These are phyloP conservation scores for Drosophila equinoxialis DNA, from an alignment of 1,140 invertebrate species.

Conservation along the genomic window DNA sequence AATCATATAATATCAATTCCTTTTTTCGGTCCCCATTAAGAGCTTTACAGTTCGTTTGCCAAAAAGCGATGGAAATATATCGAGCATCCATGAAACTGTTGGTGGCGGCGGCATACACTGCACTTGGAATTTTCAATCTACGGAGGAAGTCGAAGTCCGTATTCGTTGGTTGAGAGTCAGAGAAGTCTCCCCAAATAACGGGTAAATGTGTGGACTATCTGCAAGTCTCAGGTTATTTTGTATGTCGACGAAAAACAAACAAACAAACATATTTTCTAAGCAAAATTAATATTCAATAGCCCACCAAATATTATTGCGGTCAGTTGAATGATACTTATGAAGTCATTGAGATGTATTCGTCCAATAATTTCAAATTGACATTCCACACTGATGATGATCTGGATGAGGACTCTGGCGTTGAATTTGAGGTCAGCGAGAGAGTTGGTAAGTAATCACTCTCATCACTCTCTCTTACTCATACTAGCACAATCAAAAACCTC, in stretches of 20 bases:
- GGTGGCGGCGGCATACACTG: slow-evolving; percentile 55
- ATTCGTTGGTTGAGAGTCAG: slow-evolving; percentile 45
- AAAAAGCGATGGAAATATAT: slow-evolving; percentile 1
- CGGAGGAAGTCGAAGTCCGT: slow-evolving; percentile 30
- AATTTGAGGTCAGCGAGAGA: slow-evolving; percentile 19
- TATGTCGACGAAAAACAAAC: slow-evolving; percentile 22
- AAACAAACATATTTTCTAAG: no score
- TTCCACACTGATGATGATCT: slow-evolving; percentile 54
- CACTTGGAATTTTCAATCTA: slow-evolving; percentile 43
- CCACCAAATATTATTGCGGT: slow-evolving; percentile 39
- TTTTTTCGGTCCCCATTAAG: slow-evolving; percentile 1
- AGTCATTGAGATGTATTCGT: not conserved
- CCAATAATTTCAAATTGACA: slow-evolving; percentile 35
- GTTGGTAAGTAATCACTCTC: slow-evolving; percentile 14
- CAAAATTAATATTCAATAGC: not conserved
- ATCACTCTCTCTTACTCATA: no score
- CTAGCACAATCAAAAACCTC: no score
- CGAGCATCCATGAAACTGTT: slow-evolving; percentile 16
- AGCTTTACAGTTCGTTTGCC: slow-evolving; percentile 17
- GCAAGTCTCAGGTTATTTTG: slow-evolving; percentile 8
- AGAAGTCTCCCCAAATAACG: slow-evolving; percentile 52
- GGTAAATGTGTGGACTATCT: slow-evolving; percentile 69
- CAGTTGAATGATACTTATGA: slow-evolving; percentile 34
- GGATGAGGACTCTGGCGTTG: slow-evolving; percentile 25
- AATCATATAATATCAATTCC: not conserved